Evolutionary conservation across 1,140 invertebrate genomes (phyloP).

Genomic region (Myzus persicae): DNA sequence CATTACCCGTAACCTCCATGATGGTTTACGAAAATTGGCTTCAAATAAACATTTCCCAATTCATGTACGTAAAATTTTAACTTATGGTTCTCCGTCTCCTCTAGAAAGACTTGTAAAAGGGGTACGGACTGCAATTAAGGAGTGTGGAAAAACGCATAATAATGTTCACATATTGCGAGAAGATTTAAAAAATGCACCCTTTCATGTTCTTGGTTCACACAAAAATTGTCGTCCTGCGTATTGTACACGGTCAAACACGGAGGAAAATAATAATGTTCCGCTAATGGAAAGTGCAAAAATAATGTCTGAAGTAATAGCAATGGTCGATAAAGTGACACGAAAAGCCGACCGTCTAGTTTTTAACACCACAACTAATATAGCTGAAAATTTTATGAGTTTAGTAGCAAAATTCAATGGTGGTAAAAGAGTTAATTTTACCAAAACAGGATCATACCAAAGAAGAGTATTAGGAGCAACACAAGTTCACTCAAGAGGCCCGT

Average conservation of each 20-base stretch:
- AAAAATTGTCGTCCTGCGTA: background rate
- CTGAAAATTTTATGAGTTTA: conserved; percentile 20
- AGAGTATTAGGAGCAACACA: conserved; percentile 16
- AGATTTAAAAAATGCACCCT: conserved; percentile 7
- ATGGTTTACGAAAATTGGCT: background rate
- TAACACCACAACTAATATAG: conserved; percentile 5
- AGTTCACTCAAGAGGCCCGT: background rate
- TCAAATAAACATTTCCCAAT: background rate
- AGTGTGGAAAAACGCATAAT: background rate
- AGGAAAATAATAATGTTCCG: background rate
- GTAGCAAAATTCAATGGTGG: conserved; percentile 23
- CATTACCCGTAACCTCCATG: background rate
- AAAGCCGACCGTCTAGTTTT: conserved; percentile 9
- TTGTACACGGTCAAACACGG: background rate
- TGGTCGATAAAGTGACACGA: background rate
- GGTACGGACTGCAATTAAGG: background rate
- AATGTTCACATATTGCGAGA: background rate
- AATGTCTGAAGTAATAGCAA: background rate
- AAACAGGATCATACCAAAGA: conserved; percentile 15
- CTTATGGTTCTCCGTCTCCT: background rate
- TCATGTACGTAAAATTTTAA: background rate
- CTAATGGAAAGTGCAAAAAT: background rate
- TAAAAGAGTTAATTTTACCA: background rate
- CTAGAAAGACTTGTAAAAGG: background rate
- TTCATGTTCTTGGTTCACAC: background rate